A percentile compares a stretch with the other conserved stretches of the same genome.
Evolutionary conservation across 2,888 invertebrate genomes (phyloP).

Genomic region (Craniophora ligustri): DNA sequence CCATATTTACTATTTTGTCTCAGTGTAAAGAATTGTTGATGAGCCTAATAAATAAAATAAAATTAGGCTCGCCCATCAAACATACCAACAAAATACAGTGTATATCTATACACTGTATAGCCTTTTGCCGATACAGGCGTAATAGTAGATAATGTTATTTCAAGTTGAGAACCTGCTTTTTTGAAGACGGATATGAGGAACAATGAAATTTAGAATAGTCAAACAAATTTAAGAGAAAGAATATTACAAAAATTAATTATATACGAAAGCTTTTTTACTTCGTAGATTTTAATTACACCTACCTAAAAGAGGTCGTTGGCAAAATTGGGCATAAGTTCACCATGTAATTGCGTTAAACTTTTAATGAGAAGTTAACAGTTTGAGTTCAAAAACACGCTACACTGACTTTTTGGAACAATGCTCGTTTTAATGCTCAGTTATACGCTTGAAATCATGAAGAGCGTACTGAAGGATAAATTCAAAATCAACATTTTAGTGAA

Average conservation of each 20-base stretch:
- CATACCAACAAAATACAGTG: too few species aligned
- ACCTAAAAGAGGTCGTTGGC: slow-evolving; percentile 15
- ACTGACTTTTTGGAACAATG: slow-evolving; percentile 45
- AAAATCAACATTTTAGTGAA: slow-evolving; percentile 72
- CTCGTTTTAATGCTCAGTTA: slow-evolving; percentile 26
- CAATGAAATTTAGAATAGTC: too few species aligned
- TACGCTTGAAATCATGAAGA: slow-evolving; percentile 46
- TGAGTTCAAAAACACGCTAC: slow-evolving; percentile 53
- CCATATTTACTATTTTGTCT: too few species aligned
- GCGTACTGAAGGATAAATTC: slow-evolving; percentile 66
- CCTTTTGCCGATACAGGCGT: too few species aligned
- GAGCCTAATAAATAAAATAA: too few species aligned
- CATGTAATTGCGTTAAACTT: slow-evolving; percentile 50
- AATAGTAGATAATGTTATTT: too few species aligned
- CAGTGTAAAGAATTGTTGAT: too few species aligned
- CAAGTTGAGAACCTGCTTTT: too few species aligned
- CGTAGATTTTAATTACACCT: slow-evolving; percentile 35
- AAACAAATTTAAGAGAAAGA: neutral
- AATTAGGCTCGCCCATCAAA: too few species aligned
- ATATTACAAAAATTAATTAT: neutral
- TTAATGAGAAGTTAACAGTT: slow-evolving; percentile 49
- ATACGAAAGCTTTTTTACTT: too few species aligned
- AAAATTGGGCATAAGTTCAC: slow-evolving; percentile 40
- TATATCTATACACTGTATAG: too few species aligned
- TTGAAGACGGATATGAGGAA: too few species aligned